phyloP scores from a whole-genome alignment of 2,888 invertebrate species.

The Xanthorhoe spadicearia region DNA sequence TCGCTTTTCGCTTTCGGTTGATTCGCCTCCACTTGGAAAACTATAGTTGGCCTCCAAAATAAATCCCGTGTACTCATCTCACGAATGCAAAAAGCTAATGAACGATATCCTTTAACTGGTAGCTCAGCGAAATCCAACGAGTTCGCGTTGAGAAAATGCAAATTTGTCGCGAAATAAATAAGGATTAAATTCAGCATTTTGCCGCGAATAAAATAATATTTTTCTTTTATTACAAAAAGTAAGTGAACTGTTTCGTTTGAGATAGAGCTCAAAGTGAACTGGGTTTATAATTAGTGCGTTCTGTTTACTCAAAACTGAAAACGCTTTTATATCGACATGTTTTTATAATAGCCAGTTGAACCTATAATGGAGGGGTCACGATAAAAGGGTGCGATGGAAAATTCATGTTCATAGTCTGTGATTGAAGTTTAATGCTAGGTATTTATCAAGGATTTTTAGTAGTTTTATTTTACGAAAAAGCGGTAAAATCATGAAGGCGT shows the following conservation, averaged over 20 bases:
- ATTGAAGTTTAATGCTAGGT: slow-evolving; percentile 4
- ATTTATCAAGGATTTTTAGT: not conserved
- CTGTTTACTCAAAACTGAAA: slow-evolving; percentile 17
- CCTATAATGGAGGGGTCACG: slow-evolving; percentile 2
- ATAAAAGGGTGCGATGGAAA: slow-evolving; percentile 21
- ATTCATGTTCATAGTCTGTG: slow-evolving; percentile 18
- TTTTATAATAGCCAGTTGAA: slow-evolving; percentile 19
- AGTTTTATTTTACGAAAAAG: not conserved
- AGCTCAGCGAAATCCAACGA: slow-evolving; percentile 24
- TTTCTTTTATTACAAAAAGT: slow-evolving; percentile 19
- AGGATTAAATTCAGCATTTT: slow-evolving; percentile 32
- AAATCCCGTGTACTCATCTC: slow-evolving; percentile 40
- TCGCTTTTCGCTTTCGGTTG: slow-evolving; percentile 26
- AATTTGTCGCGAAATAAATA: slow-evolving; percentile 28
- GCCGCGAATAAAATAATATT: slow-evolving; percentile 7
- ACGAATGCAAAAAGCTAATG: slow-evolving; percentile 46
- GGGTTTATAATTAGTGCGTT: slow-evolving; percentile 22
- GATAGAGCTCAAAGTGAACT: slow-evolving; percentile 16
- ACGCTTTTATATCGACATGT: slow-evolving; percentile 16
- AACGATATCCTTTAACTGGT: slow-evolving; percentile 26
- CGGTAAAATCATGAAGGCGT: not conserved
- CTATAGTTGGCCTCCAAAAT: slow-evolving; percentile 44
- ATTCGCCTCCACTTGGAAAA: slow-evolving; percentile 37
- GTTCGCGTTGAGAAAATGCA: slow-evolving; percentile 22
- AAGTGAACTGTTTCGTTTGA: slow-evolving; percentile 13